These are phyloP conservation scores for Cygnus atratus DNA, from an alignment of 2,113 vertebrate species.

Conservation along the genomic window DNA sequence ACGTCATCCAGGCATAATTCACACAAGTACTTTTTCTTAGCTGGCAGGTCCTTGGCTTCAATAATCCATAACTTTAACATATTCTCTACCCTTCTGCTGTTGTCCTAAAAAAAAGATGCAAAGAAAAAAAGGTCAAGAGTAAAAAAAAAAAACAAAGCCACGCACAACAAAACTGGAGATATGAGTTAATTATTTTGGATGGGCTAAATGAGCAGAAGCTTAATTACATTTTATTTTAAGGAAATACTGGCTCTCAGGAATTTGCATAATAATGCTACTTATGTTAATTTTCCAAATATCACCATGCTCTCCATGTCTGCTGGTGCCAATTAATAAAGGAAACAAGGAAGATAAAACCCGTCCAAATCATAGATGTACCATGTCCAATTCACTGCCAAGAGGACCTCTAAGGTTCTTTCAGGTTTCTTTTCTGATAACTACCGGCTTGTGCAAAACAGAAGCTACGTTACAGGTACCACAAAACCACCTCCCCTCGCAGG, in stretches of 20 bases:
- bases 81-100: conserved; percentile 95
- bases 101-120: conserved; percentile 82
- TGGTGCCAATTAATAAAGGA: conserved; percentile 56
- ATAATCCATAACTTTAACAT: conserved; percentile 96
- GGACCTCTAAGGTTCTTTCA: too few relatives aligned
- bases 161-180: conserved; percentile 9
- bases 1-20: conserved; percentile 95
- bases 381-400: neutral
- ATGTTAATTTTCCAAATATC: conserved; percentile 65
- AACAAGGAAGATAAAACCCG: conserved; percentile 41
- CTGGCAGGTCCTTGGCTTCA: conserved; percentile 96
- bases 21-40: conserved; percentile 97
- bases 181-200: conserved; percentile 57
- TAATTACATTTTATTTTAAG: conserved; percentile 72
- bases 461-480: neutral
- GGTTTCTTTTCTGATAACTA: too few relatives aligned
- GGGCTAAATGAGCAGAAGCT: conserved; percentile 50
- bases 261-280: conserved; percentile 69
- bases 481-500: neutral
- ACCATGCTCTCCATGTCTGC: conserved; percentile 18
- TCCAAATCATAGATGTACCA: neutral
- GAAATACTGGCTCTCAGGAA: conserved; percentile 62
- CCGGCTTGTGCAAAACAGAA: neutral
- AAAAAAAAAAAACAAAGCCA: neutral
- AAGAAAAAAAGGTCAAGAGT: conserved; percentile 30